phyloP scores from a whole-genome alignment of 2,888 invertebrate genomes.

The Palloptera scutellata region DNA sequence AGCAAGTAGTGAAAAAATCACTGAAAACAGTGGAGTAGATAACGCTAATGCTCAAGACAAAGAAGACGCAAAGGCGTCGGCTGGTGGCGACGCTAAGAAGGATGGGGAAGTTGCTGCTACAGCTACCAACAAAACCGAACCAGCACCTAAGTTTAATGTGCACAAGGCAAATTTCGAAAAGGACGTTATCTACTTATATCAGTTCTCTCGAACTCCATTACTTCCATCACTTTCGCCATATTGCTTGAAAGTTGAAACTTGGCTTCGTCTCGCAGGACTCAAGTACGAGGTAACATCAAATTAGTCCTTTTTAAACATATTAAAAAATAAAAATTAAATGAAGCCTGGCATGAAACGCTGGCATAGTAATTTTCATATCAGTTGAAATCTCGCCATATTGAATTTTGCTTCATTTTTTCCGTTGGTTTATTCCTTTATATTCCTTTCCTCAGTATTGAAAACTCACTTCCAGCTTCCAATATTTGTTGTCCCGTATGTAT shows the following conservation, averaged over 20 bases:
- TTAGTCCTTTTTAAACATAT: not conserved
- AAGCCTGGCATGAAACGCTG: not conserved
- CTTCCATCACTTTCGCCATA: slow-evolving; percentile 91
- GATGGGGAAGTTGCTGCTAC: slow-evolving; percentile 65
- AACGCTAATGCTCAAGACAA: slow-evolving; percentile 64
- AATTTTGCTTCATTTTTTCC: slow-evolving; percentile 29
- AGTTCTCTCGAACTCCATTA: slow-evolving; percentile 89
- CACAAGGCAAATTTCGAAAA: slow-evolving; percentile 90
- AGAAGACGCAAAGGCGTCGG: slow-evolving; percentile 54
- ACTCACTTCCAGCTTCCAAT: slow-evolving; percentile 9
- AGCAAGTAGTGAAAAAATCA: slow-evolving; percentile 53
- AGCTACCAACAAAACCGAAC: slow-evolving; percentile 69
- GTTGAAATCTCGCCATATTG: slow-evolving; percentile 38
- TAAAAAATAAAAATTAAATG: slow-evolving; percentile 10
- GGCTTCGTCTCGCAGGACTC: slow-evolving; percentile 89
- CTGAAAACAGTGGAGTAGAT: slow-evolving; percentile 57
- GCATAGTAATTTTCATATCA: not conserved
- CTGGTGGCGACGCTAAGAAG: slow-evolving; percentile 62
- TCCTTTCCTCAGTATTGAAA: slow-evolving; percentile 7
- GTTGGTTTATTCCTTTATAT: slow-evolving; percentile 25
- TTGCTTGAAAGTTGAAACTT: slow-evolving; percentile 95
- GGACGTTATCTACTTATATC: slow-evolving; percentile 93
- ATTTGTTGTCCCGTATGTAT: not conserved
- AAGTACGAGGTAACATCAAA: slow-evolving; percentile 83
- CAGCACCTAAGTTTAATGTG: slow-evolving; percentile 79